These are phyloP conservation scores for Odontomyia ornata DNA, from an alignment of 2,888 invertebrate genomes.

Conservation along the genomic window DNA sequence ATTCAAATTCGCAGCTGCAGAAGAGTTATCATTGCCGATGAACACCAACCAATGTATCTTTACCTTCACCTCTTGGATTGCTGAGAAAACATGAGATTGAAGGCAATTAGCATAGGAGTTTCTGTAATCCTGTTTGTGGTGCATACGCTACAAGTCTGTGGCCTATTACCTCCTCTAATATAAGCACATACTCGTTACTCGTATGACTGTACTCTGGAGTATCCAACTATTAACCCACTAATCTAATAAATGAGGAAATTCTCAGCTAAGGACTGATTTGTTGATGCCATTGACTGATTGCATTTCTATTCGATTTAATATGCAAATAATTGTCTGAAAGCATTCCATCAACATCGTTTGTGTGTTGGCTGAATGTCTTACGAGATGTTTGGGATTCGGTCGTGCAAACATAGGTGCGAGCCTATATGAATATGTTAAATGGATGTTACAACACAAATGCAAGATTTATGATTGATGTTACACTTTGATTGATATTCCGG, in stretches of 20 bases:
- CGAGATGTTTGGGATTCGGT: no score
- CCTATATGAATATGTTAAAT: no score
- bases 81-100: not conserved
- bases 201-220: not conserved
- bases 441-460: no score
- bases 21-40: no score
- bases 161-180: no score
- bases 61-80: not conserved
- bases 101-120: not conserved
- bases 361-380: no score
- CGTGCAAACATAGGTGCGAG: no score
- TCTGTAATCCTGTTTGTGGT: not conserved
- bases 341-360: no score
- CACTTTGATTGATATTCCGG: not conserved
- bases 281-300: slow-evolving; percentile 6
- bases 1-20: no score
- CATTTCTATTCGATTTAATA: not conserved
- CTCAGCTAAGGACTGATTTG: not conserved
- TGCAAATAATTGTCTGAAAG: not conserved
- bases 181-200: not conserved
- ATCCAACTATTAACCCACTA: not conserved
- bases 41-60: no score
- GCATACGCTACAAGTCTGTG: not conserved
- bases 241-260: not conserved
- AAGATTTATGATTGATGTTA: not conserved